phyloP scores from a whole-genome alignment of 1,140 invertebrate genomes.

The Aleiodes sp. region DNA sequence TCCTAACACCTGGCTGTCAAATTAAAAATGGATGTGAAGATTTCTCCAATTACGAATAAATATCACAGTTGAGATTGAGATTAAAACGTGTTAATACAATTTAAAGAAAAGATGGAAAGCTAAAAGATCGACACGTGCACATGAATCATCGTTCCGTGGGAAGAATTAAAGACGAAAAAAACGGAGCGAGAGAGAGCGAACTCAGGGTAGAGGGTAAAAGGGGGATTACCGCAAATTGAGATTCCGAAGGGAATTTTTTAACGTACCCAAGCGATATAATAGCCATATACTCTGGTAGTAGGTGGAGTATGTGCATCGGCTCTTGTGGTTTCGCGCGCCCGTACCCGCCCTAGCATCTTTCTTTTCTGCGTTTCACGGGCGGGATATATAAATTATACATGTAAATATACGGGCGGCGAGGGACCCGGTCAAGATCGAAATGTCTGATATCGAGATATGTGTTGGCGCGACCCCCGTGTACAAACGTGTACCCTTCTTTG shows the following conservation, averaged over 20 bases:
- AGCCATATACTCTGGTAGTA: slow-evolving; percentile 10
- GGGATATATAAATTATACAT: slow-evolving; percentile 64
- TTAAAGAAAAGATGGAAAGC: not conserved
- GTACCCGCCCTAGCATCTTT: slow-evolving; percentile 17
- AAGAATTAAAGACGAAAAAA: slow-evolving; percentile 15
- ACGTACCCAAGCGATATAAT: slow-evolving; percentile 17
- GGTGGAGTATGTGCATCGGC: slow-evolving; percentile 1
- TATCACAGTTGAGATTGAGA: not conserved
- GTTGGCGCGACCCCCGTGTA: slow-evolving; percentile 53
- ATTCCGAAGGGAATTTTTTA: slow-evolving; percentile 22
- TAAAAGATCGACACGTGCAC: not conserved
- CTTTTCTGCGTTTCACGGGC: slow-evolving; percentile 20
- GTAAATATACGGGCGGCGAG: slow-evolving; percentile 59
- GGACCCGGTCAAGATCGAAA: slow-evolving; percentile 51
- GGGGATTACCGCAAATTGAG: slow-evolving; percentile 23
- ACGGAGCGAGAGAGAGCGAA: not conserved
- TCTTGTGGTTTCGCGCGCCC: slow-evolving; percentile 29
- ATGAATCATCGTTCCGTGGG: slow-evolving; percentile 8
- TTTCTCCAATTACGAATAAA: not conserved
- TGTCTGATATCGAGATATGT: slow-evolving; percentile 58
- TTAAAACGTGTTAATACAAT: not conserved
- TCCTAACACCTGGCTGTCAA: not conserved
- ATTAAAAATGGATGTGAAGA: not conserved
- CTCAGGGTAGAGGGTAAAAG: not conserved
- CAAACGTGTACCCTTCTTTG: slow-evolving; percentile 30